Base-by-base conservation (phyloP, 2,797 vertebrate species). In the Silurus aristotelis region DNA sequence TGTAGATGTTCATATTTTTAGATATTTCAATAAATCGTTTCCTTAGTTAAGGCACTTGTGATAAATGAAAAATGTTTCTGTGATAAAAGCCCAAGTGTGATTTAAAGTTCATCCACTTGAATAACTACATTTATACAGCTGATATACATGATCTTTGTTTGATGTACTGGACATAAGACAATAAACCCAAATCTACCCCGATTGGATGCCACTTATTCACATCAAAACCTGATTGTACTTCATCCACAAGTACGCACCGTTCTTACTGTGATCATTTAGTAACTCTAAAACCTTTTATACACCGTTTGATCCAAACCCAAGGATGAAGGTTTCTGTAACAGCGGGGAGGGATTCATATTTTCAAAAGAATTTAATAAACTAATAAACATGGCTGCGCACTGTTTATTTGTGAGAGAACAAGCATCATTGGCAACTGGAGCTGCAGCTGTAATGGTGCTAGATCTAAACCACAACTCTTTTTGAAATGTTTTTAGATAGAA, bases 331-430 rank as follows among this genome's bases (percentile, higher is more conserved):
- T 31, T 80, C 79, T 67, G n/a, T 15, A 31, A 67, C 25, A 80
- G 79, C 79, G 67, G 79, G 52, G 81, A 82, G 81, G 25, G 27
- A 61, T 43, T 19, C 67, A 17, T 22, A 58, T 72, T 82, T 60
- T 71, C 67, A 82, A n/a, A 70, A 71, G 31, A 67, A 80, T 82
- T 68, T 22, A 58, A 43, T 70, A 82, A 80, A 80, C 63, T 63
- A 80, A 80, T 9, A 79, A 79, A 79, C 76, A 46, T 66, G 63
- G 79, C 46, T 55, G 63, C 52, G 17, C 79, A 52, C 79, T 80
- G 79, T 80, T 67, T 80, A 46, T 80, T 80, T 52, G 61, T 27
- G 5, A 12, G 17, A 55, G 63, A 67, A 67, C 79, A 20, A 63
- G 52, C 63, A 80, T 52, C 1, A 25, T 64, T 80, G 61, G 61